Base-by-base conservation (phyloP, 2,888 invertebrate genomes). In the Melanostoma mellinum region DNA sequence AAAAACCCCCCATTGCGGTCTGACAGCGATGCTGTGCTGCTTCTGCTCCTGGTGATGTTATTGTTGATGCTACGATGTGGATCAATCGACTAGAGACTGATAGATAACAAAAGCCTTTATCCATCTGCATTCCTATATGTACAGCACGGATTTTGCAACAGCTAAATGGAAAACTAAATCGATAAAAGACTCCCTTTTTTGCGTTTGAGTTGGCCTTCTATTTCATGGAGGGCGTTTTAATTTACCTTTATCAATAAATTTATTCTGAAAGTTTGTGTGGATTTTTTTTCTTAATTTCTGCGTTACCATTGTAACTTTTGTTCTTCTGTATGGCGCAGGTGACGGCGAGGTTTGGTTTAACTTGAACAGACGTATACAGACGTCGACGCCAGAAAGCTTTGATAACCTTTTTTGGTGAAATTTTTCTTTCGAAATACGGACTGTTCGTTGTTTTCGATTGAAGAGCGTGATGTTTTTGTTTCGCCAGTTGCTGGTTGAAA, bases 201-300 rank as follows among this genome's bases (percentile, higher is more conserved):
- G n/a, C 56, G 55, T 53, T 58, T 56, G 58, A 46, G 65, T 65
- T 80, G 42, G 58, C 61, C 44, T 82, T 61, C 73, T 30, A 68
- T 46, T 52, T 74, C 75, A 55, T 69, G 71, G 75, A 75, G 67
- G 75, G 79, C 71, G 84, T 69, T 84, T 84, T 79, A 84, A 84
- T 84, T 84, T 79, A 79, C 84, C 84, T 79, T 84, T 71, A 79
- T 79, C 84, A 84, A 84, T 84, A 79, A 84, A 84, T 84, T 84
- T 84, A 84, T 84, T 84, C 79, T 9, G 50, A 84, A 84, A 84
- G 65, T 84, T 84, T 84, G 67, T 72, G 77, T 55, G 30, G 40
- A 38, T 42, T 72, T 61, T 48, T 55, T 20, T 30, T 53, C 63
- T 73, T 44, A 44, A 79, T 69, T 84, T 71, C 61, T 71, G 74